These are phyloP conservation scores for Acanthochromis polyacanthus DNA, from an alignment of 2,113 vertebrate genomes.

Conservation along the genomic window DNA sequence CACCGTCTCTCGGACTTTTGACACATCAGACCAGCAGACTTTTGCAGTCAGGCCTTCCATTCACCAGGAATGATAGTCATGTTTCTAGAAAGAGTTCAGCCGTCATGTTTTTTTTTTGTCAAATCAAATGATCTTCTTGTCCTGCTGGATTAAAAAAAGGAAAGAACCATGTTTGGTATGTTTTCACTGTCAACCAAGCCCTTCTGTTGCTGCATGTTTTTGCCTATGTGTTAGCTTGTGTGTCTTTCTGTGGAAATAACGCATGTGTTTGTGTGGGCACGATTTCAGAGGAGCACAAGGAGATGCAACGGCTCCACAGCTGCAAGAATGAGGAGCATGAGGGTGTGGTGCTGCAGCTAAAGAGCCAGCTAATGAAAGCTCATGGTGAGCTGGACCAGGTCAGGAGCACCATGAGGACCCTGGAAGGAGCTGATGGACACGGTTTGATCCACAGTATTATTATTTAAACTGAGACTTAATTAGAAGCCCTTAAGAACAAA, in stretches of 20 bases:
- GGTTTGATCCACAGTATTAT: slow-evolving; percentile 79
- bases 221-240: slow-evolving; percentile 15
- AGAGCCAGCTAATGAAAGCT: slow-evolving; percentile 78
- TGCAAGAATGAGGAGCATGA: slow-evolving; percentile 81
- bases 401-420: slow-evolving; percentile 80
- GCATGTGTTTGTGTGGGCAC: slow-evolving; percentile 42
- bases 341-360: slow-evolving; percentile 82
- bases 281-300: slow-evolving; percentile 84
- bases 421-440: slow-evolving; percentile 84
- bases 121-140: slow-evolving; percentile 58
- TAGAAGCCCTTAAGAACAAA: slow-evolving; percentile 35
- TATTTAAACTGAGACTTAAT: slow-evolving; percentile 20
- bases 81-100: slow-evolving; percentile 43
- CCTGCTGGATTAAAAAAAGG: slow-evolving; percentile 56
- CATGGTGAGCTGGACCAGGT: slow-evolving; percentile 84
- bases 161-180: slow-evolving; percentile 58
- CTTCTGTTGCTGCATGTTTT: slow-evolving; percentile 44
- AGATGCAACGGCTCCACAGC: slow-evolving; percentile 81
- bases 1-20: not conserved
- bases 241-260: slow-evolving; percentile 32
- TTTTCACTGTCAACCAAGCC: slow-evolving; percentile 67
- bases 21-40: not conserved
- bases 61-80: slow-evolving; percentile 10
- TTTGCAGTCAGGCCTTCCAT: not conserved
- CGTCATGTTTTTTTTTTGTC: slow-evolving; percentile 19